Base-by-base conservation (phyloP, 64 coral and sea anemone species). In the Montipora sp. region DNA sequence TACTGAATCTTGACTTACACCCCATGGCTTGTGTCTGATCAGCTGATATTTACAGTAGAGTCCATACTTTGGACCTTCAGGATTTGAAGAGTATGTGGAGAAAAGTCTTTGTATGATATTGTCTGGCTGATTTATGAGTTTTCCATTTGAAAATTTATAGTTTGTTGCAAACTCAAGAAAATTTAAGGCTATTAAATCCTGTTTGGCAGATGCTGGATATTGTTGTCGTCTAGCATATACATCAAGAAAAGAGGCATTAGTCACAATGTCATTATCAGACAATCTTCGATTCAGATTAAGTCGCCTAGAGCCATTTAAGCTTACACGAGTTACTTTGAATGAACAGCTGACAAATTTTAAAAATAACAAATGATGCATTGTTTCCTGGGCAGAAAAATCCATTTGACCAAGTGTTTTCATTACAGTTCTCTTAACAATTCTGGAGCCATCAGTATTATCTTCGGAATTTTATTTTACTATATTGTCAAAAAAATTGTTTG, bases 161-260 rank as follows among this genome's bases (percentile, higher is more conserved):
- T 75, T 75, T 44, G 68, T 72, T 47, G 66, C 80, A 92, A 92
- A 92, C 21, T 86, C 81, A 16, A 86, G 49, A 85, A 92, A 85
- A 92, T 87, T 92, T 36, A 81, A 59, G 20, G 73, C 59, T 75
- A 88, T 87, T 80, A 93, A 87, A 87, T 80, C 48, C 58, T 83
- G 83, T 68, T 80, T 49, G 50, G 47, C 48, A 45, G 68, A 59
- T 70, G 59, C 80, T 48, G 5, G 77, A 72, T 83, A 84, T 66
- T 80, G 69, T 68, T 47, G 71, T 69, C 77, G 83, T 12, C 87
- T 93, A 44, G 92, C 76, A 88, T 93, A 93, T 18, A 72, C 66
- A 81, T 93, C 92, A 19, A 93, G 68, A 66, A 93, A 88, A 48
- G 92, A 88, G 50, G 88, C 67, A 45, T 44, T 90, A 60, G 88